Conservation (phyloP, 2,113 vertebrate genomes). For the Miniopterus natalensis region DNA sequence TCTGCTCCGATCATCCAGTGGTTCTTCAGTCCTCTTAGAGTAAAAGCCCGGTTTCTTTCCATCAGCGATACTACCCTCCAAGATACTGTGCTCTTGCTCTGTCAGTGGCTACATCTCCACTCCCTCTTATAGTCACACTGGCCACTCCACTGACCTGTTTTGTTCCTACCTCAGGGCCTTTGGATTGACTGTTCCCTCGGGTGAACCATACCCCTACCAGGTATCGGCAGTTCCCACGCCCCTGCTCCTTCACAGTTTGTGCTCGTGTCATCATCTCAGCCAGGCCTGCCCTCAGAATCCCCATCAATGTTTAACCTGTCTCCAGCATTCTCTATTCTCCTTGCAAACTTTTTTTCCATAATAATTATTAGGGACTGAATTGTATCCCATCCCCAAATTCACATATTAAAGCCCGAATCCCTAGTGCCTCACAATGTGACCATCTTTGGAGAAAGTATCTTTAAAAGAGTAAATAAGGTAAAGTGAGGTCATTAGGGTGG, state of each 20-base stretch:
- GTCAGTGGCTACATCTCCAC: neutral
- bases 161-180: neutral
- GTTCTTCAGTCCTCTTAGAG: neutral
- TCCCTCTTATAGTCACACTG: neutral
- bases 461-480: neutral
- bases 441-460: neutral
- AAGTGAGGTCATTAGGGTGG: neutral
- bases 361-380: neutral
- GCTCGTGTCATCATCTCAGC: neutral
- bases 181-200: neutral
- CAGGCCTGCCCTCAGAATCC: neutral
- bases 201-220: neutral
- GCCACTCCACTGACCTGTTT: neutral
- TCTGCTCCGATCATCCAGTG: neutral
- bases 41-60: neutral
- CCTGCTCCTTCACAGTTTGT: neutral
- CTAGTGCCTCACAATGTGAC: neutral
- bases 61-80: fast-evolving
- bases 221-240: neutral
- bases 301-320: neutral
- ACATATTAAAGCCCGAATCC: neutral
- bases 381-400: neutral
- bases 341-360: neutral
- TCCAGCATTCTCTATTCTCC: neutral
- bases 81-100: neutral